Evolutionary conservation across 2,113 vertebrate genomes (phyloP), one percentile per base, ranked within the genome.

Genomic region (Dromaius novaehollandiae): DNA sequence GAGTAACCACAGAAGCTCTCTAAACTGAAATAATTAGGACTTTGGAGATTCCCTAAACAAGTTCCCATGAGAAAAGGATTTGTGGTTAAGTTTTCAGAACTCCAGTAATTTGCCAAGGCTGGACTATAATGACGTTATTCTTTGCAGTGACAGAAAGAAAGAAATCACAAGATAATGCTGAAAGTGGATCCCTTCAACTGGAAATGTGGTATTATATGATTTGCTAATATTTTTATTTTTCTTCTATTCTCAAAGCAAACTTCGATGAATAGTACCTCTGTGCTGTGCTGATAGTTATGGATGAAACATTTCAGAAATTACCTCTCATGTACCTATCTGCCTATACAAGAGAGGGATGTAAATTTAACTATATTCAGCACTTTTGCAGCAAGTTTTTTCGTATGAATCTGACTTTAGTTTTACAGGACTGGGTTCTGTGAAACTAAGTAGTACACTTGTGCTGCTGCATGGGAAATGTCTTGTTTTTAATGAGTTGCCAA

Each of bases 401-500:
- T 92, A 55, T 9, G 8, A 85, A 66, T 73, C 53, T 89, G 89
- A 84, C 81, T 92, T 93, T 32, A 94, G 75, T 77, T 94, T 96
- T 93, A 74, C 16, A 77, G 78, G 60, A 76, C 38, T 30, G 40
- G 10, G 19, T 81, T 88, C 66, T 96, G 93, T 91, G 93, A 93
- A 97, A 91, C 82, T 63, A 66, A 92, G 66, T 85, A 95, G 36
- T 89, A 82, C 60, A 68, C 75, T 96, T 95, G 40, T n/a, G 66
- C 68, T 92, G 94, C 84, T 95, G 95, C 96, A 96, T 97, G 96
- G 97, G 95, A 97, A 97, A 97, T 91, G 64, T 95, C 96, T 86
- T 96, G 91, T 70, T 97, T 97, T 95, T 96, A 97, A 97, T 97
- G 87, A 95, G 94, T 93, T 97, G 94, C 96, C 96, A 96, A 88